phyloP scores from a whole-genome alignment of 1,140 invertebrate genomes.

The Pogonus chalceus region DNA sequence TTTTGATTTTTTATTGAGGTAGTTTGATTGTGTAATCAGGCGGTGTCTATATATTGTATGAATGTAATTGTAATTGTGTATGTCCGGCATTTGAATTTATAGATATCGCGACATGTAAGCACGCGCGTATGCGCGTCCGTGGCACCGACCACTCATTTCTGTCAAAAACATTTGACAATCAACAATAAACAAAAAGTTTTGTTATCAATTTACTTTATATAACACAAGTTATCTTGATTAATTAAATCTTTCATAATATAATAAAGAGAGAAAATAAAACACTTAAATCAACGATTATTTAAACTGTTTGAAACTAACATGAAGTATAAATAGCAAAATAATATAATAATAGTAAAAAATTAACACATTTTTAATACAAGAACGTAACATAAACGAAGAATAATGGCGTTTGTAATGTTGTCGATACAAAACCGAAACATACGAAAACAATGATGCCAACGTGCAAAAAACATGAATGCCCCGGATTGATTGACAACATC shows the following conservation, averaged over 20 bases:
- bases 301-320: conserved; percentile 1
- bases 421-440: not conserved
- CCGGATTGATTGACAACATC: not conserved
- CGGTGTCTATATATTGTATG: not conserved
- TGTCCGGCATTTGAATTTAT: not conserved
- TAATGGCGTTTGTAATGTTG: not conserved
- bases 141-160: not conserved
- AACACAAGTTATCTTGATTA: not conserved
- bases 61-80: not conserved
- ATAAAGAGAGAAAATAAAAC: not conserved
- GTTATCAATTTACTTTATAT: not conserved
- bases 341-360: not conserved
- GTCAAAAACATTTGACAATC: not conserved
- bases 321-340: too few species aligned
- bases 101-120: not conserved
- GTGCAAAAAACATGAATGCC: too few species aligned
- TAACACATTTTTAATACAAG: not conserved
- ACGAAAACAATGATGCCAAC: not conserved
- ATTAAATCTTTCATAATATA: too few species aligned
- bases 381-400: conserved; percentile 1
- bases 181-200: not conserved
- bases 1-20: conserved; percentile 7
- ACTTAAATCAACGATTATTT: not conserved
- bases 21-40: not conserved
- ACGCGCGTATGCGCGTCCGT: not conserved